These are phyloP conservation scores for Lacerta bilineata DNA, from an alignment of 2,797 vertebrate genomes.

Conservation along the genomic window DNA sequence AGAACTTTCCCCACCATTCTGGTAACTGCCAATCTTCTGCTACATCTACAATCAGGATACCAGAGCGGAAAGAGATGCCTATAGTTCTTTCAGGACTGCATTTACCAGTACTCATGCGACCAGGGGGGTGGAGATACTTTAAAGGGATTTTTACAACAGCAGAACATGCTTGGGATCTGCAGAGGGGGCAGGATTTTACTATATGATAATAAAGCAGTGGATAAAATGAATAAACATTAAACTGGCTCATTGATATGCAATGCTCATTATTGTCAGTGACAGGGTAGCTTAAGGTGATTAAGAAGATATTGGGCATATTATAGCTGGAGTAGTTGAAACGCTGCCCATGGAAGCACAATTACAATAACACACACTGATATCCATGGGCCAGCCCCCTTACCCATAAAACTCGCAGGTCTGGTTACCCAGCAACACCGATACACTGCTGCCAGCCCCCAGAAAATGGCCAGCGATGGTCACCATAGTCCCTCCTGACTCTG, in stretches of 20 bases:
- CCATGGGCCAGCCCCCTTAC: slow-evolving; percentile 78
- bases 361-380: neutral
- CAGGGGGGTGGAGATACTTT: neutral
- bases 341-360: neutral
- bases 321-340: slow-evolving; percentile 7
- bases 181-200: neutral
- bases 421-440: slow-evolving; percentile 92
- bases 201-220: slow-evolving; percentile 34
- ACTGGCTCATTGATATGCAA: slow-evolving; percentile 28
- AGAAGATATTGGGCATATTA: slow-evolving; percentile 25
- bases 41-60: neutral
- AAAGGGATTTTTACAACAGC: neutral
- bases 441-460: slow-evolving; percentile 92
- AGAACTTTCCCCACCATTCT: neutral
- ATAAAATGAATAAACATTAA: neutral
- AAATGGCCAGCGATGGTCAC: slow-evolving; percentile 94
- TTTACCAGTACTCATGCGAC: neutral
- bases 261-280: slow-evolving; percentile 8
- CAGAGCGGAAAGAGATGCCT: neutral
- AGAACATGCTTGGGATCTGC: slow-evolving; percentile 5
- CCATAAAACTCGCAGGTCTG: slow-evolving; percentile 95
- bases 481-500: slow-evolving; percentile 96
- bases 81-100: slow-evolving; percentile 7
- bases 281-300: slow-evolving; percentile 6
- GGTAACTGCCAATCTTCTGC: neutral